Evolutionary conservation across 1,140 invertebrate genomes (phyloP), one percentile per base, ranked within the genome.

Genomic region (Sarcophaga bullata): DNA sequence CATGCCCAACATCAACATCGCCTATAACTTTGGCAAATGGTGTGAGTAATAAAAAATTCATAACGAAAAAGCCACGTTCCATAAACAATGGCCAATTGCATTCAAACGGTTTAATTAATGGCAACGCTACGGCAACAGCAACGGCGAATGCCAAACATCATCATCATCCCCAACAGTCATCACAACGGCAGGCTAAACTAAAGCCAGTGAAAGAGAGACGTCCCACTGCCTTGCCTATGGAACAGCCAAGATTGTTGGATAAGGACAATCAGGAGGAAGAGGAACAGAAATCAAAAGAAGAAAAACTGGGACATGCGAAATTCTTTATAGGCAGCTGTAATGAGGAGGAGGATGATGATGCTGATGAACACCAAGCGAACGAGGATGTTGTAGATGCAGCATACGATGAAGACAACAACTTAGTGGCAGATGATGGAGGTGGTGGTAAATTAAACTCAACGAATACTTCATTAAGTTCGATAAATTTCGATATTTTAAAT

Each of bases 131-230:
- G 19, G 47, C 13, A 46, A 15, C 73, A 78, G 62, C 82, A 68
- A 75, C 80, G 48, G 68, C 62, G 72, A 68, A 25, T 84, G 75
- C 3, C 19, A 68, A 73, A 81, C 50, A 9, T 37, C 17, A 84
- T 46, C 72, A 48, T 48, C 80, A 73, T 25, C 73, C 81, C 13
- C 47, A 5, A 9, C n/a, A 82, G 50, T 72, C 58, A 7, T 62
- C 52, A 11, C 17, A 80, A 19, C 48, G 10, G n/a, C 46, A 73
- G 17, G 8, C 84, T 81, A 88, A 88, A 84, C 85, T 89, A 84
- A 89, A 87, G 81, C 87, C 88, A 80, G 88, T 89, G 84, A 89
- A 89, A 86, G 87, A 88, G 80, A 85, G 88, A 19, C 86, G 88
- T 8, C 87, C 88, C 9, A 89, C 88, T 8, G 88, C 88, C 1